A percentile compares a stretch with the other conserved stretches of the same genome.
These are phyloP conservation scores for Oryzias curvinotus DNA, from an alignment of 2,113 vertebrate genomes.

Conservation along the genomic window DNA sequence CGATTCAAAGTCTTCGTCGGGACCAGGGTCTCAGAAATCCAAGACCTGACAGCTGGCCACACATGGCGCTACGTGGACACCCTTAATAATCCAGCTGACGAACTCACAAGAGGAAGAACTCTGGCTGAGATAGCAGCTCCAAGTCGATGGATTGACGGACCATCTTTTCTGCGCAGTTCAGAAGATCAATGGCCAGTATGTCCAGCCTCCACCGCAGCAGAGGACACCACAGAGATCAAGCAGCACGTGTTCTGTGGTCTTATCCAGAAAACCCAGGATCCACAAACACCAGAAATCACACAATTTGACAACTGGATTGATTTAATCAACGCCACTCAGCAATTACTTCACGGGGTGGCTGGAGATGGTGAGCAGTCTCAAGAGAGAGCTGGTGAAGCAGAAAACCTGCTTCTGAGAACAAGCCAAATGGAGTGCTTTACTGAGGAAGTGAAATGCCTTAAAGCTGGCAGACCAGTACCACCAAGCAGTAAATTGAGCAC, in stretches of 20 bases:
- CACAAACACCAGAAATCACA: neutral
- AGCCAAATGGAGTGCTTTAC: neutral
- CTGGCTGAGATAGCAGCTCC: too few relatives aligned
- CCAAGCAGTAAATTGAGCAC: neutral
- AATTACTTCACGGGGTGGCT: neutral
- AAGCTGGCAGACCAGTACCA: neutral
- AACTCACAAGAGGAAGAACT: neutral
- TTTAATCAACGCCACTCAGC: neutral
- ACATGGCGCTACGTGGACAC: neutral
- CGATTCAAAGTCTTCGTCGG: neutral
- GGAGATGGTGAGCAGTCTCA: neutral
- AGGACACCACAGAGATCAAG: too few relatives aligned
- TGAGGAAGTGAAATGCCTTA: neutral
- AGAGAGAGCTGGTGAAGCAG: neutral
- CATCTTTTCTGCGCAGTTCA: neutral
- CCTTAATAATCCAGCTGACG: neutral
- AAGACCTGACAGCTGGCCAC: neutral
- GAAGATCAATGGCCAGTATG: too few relatives aligned
- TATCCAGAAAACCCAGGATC: neutral
- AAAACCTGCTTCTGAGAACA: neutral
- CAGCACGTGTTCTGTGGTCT: neutral
- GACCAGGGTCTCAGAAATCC: neutral
- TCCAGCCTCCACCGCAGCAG: too few relatives aligned
- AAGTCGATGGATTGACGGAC: too few relatives aligned
- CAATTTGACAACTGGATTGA: neutral